Evolutionary conservation across 2,888 invertebrate genomes (phyloP).

Genomic region (Pseudanteris insignis): DNA sequence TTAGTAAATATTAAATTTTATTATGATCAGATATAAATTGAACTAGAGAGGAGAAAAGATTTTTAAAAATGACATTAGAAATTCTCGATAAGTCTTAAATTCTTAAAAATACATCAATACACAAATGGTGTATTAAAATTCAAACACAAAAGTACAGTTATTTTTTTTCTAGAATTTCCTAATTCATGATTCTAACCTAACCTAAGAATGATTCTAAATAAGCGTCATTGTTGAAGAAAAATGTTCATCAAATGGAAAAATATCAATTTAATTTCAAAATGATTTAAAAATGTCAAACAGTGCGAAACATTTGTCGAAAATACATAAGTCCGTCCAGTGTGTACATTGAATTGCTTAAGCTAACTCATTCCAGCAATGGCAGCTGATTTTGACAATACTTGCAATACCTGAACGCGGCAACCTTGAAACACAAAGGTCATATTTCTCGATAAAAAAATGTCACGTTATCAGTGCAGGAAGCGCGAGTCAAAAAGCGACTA

Average conservation of each 20-base stretch:
- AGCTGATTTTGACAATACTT: slow-evolving; percentile 60
- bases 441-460: slow-evolving; percentile 1
- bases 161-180: not conserved
- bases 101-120: not conserved
- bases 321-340: no score
- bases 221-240: no score
- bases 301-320: no score
- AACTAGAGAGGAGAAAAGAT: no score
- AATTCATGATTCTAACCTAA: slow-evolving; percentile 14
- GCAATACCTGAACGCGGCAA: slow-evolving; percentile 18
- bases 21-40: no score
- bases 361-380: slow-evolving; percentile 55
- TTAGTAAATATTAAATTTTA: no score
- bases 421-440: slow-evolving; percentile 30
- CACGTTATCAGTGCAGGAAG: not conserved
- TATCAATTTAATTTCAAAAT: no score
- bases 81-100: not conserved
- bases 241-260: no score
- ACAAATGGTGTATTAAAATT: slow-evolving; percentile 3
- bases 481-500: no score
- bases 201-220: not conserved
- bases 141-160: slow-evolving; percentile 11
- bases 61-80: no score
- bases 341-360: not conserved
- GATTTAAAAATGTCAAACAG: no score